phyloP scores from a whole-genome alignment of 1,140 invertebrate genomes.

The Parasteatoda tepidariorum region DNA sequence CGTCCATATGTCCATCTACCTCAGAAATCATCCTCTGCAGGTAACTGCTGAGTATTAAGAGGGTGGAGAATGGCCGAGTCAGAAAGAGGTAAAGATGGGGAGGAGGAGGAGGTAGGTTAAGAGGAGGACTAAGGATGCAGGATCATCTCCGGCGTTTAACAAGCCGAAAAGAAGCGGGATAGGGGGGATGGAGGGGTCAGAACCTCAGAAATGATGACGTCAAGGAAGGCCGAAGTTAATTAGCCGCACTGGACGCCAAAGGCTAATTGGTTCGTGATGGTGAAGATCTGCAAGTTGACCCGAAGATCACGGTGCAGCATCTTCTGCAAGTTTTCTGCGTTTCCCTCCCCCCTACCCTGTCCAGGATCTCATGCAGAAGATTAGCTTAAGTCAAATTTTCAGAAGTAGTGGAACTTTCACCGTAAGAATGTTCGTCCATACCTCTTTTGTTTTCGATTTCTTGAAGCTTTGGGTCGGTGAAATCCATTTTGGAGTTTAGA shows the following conservation, averaged over 20 bases:
- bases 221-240: constrained; percentile 27
- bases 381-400: neutral
- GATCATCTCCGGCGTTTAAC: constrained; percentile 26
- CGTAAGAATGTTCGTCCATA: neutral
- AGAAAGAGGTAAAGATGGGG: neutral
- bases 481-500: too few relatives aligned
- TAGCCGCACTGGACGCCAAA: constrained; percentile 31
- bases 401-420: neutral
- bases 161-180: neutral
- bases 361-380: neutral
- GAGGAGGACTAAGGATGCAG: neutral
- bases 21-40: neutral
- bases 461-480: too few relatives aligned
- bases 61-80: neutral
- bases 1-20: neutral
- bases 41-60: neutral
- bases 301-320: neutral
- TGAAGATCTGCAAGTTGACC: constrained; percentile 14
- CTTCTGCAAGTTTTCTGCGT: neutral
- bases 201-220: constrained; percentile 39
- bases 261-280: constrained; percentile 45
- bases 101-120: neutral
- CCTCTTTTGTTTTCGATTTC: too few relatives aligned
- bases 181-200: neutral
- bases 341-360: neutral